A percentile compares a stretch with the other conserved stretches of the same genome.
phyloP scores from a whole-genome alignment of 2,113 vertebrate genomes.

The Hiodon tergisus region DNA sequence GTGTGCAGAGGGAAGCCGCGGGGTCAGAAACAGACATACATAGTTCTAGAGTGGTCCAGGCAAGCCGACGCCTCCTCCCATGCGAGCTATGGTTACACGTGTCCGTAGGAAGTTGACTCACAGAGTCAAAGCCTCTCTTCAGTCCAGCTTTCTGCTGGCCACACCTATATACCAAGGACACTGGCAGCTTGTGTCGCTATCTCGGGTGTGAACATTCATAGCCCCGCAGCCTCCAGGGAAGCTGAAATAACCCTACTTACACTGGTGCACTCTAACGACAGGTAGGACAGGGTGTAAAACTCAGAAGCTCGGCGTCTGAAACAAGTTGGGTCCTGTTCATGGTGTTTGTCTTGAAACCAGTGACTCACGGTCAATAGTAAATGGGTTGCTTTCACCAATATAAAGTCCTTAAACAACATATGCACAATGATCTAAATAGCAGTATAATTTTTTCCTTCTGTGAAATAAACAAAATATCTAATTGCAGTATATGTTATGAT shows the following conservation, averaged over 20 bases:
- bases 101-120: background rate
- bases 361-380: conserved; percentile 9
- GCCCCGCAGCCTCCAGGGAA: background rate
- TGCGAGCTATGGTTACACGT: background rate
- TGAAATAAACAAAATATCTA: background rate
- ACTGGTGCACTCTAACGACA: background rate
- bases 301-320: background rate
- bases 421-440: background rate
- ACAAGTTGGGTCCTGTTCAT: conserved; percentile 21
- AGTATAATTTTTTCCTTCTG: background rate
- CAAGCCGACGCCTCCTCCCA: conserved; percentile 4
- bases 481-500: no score
- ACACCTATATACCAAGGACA: background rate
- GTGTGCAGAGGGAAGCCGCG: conserved; percentile 3
- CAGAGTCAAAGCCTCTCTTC: background rate
- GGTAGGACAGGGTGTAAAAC: background rate
- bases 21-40: background rate
- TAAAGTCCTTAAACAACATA: conserved; percentile 12
- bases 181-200: background rate
- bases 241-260: background rate
- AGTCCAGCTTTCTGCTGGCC: background rate
- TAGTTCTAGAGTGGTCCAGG: conserved; percentile 21
- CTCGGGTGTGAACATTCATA: background rate
- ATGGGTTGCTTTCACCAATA: conserved; percentile 25
- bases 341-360: background rate